phyloP scores from a whole-genome alignment of 2,113 vertebrate species.

The Meleagris gallopavo region DNA sequence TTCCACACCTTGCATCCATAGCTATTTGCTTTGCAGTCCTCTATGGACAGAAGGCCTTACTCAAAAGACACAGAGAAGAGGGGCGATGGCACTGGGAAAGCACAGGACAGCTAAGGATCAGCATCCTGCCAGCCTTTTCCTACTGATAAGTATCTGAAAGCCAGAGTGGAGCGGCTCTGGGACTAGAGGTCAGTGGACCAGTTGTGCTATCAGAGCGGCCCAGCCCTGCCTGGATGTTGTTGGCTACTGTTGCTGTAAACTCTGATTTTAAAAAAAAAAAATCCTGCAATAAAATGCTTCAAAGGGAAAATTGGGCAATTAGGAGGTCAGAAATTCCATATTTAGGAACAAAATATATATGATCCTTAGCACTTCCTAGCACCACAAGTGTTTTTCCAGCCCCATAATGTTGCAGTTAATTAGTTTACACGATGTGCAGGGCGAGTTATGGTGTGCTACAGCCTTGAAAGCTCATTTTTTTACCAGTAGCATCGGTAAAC shows the following conservation, averaged over 20 bases:
- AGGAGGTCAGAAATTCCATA: background rate
- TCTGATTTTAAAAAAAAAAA: background rate
- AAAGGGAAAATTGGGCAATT: background rate
- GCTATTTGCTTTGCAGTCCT: background rate
- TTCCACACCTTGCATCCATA: rapidly evolving
- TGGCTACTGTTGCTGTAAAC: background rate
- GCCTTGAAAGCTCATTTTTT: conserved; percentile 12
- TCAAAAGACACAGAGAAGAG: background rate
- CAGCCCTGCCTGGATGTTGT: background rate
- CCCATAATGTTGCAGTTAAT: background rate
- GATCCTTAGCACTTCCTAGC: background rate
- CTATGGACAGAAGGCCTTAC: background rate
- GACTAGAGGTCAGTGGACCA: too few relatives aligned
- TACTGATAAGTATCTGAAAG: background rate
- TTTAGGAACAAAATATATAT: background rate
- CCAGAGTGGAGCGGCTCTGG: background rate
- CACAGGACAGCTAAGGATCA: background rate
- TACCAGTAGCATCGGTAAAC: background rate
- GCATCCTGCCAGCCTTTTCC: rapidly evolving
- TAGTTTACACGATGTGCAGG: background rate
- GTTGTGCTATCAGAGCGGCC: too few relatives aligned
- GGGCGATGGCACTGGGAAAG: background rate
- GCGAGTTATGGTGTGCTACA: background rate
- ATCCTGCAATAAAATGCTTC: background rate
- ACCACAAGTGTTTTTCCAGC: background rate